Conservation (phyloP, 2,797 vertebrate genomes). For the Ibycter americanus region DNA sequence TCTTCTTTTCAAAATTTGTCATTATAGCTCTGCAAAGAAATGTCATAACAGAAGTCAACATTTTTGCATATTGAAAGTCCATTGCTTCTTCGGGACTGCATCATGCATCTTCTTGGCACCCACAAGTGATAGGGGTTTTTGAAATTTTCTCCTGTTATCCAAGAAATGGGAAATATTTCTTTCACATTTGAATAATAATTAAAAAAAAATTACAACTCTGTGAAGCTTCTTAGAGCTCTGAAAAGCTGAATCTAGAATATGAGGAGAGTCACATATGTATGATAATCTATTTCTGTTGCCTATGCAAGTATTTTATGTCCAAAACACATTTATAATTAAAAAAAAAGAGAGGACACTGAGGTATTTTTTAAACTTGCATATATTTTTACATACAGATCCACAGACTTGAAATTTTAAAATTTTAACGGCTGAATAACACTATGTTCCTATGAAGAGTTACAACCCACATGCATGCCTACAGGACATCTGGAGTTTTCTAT, state of each 20-base stretch:
- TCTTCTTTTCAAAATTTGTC: not conserved
- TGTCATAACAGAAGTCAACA: not conserved
- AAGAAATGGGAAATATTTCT: not conserved
- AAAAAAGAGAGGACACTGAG: not conserved
- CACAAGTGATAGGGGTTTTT: accelerated
- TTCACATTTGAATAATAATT: not conserved
- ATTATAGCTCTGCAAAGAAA: not conserved
- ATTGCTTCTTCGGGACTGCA: not conserved
- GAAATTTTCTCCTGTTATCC: not conserved
- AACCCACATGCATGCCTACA: not conserved
- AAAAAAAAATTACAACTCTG: not conserved
- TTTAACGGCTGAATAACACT: not conserved
- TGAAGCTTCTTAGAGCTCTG: not conserved
- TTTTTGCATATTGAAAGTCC: not conserved
- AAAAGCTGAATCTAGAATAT: not conserved
- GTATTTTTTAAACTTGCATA: not conserved
- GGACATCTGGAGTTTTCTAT: not conserved
- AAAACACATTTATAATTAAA: not conserved
- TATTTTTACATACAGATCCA: not conserved
- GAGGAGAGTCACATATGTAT: not conserved
- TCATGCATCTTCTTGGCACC: not conserved
- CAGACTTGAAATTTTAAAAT: not conserved
- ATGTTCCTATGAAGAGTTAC: not conserved
- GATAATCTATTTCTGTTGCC: not conserved
- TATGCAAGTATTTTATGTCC: not conserved